Percentiles rank a stretch among this genome's conserved stretches.
phyloP scores from a whole-genome alignment of 2,113 vertebrate species.

The Oreochromis tanganicae region DNA sequence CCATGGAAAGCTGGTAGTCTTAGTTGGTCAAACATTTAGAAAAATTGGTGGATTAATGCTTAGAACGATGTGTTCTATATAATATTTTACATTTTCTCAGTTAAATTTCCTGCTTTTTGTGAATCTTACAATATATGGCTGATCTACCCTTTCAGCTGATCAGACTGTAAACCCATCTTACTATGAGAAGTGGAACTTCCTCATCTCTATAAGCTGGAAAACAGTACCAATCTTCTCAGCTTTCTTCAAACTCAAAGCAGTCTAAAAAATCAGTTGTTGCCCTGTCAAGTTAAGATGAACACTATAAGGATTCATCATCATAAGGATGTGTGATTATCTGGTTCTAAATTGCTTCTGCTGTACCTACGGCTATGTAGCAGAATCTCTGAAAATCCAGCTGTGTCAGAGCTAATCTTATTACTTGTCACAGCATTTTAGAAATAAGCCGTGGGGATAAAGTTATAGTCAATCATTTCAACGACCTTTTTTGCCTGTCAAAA shows the following conservation, averaged over 20 bases:
- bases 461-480: background rate
- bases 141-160: background rate
- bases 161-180: background rate
- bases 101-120: background rate
- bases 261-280: background rate
- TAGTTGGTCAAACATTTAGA: background rate
- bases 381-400: background rate
- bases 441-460: background rate
- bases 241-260: background rate
- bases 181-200: background rate
- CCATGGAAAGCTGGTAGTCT: background rate
- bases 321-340: background rate
- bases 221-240: background rate
- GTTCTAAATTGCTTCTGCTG: background rate
- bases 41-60: background rate
- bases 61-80: background rate
- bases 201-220: background rate
- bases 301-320: background rate
- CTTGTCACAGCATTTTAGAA: constrained; percentile 1
- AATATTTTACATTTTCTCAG: background rate
- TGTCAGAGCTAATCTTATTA: background rate
- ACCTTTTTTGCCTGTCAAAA: background rate
- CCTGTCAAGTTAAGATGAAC: background rate
- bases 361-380: background rate
- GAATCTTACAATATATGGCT: background rate